Conservation (phyloP, 2,113 vertebrate species). For the Oreochromis tanganicae region DNA sequence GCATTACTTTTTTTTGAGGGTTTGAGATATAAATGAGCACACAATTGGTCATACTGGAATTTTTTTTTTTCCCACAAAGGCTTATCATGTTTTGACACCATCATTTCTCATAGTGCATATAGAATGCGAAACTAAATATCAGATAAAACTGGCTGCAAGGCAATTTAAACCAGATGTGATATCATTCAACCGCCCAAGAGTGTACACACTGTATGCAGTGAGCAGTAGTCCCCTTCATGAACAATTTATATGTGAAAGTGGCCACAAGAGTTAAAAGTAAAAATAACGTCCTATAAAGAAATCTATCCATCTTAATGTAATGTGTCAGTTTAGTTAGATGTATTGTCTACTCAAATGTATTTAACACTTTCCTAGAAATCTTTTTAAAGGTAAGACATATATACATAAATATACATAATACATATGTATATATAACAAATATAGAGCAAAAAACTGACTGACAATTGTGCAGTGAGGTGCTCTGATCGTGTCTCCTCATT, state of each 20-base stretch:
- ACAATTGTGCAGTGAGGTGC: not conserved
- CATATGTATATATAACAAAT: not conserved
- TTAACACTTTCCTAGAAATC: slow-evolving; percentile 18
- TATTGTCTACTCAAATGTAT: not conserved
- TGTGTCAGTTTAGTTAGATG: not conserved
- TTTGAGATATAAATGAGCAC: not conserved
- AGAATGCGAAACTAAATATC: slow-evolving; percentile 32
- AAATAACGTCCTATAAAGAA: not conserved
- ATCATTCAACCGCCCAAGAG: slow-evolving; percentile 43
- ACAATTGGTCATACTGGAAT: not conserved
- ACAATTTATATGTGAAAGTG: slow-evolving; percentile 1
- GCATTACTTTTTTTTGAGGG: not conserved
- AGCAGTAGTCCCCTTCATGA: slow-evolving; percentile 10
- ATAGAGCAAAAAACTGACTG: not conserved
- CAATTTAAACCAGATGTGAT: slow-evolving; percentile 50
- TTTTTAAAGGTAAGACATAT: slow-evolving; percentile 1
- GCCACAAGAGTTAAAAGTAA: not conserved
- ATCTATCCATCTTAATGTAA: not conserved
- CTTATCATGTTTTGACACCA: slow-evolving; percentile 45
- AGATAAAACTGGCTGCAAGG: slow-evolving; percentile 39
- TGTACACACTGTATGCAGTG: slow-evolving; percentile 36
- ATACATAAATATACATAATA: not conserved
- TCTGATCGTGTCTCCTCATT: not conserved
- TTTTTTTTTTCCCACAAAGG: not conserved
- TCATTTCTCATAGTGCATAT: slow-evolving; percentile 23